phyloP scores from a whole-genome alignment of 1,140 invertebrate species.

The Bombus huntii region DNA sequence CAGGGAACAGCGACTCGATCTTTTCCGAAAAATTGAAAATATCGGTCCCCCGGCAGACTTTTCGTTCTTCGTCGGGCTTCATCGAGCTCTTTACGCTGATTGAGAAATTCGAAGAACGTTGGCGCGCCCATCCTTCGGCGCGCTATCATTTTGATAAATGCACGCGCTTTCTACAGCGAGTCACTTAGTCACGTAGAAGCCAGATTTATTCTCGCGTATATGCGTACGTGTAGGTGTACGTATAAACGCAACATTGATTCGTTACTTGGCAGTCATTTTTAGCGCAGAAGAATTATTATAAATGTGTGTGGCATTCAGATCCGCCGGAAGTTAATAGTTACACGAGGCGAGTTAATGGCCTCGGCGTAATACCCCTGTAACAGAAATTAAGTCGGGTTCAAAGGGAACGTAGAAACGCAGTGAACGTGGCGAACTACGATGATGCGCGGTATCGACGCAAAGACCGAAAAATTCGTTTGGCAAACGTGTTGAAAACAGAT shows the following conservation, averaged over 20 bases:
- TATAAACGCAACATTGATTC: neutral
- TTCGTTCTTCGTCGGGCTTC: neutral
- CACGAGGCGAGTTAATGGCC: neutral
- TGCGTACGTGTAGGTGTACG: too few relatives aligned
- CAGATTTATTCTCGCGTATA: neutral
- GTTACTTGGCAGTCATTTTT: neutral
- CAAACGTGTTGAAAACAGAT: too few relatives aligned
- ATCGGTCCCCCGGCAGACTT: neutral
- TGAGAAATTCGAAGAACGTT: neutral
- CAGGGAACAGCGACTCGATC: neutral
- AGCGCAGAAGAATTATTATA: neutral
- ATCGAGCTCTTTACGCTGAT: too few relatives aligned
- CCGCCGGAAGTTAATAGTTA: neutral
- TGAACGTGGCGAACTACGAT: constrained; percentile 1
- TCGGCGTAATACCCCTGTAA: neutral
- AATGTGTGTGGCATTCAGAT: constrained; percentile 1
- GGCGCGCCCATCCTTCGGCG: neutral
- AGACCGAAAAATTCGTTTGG: neutral
- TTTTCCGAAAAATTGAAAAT: neutral
- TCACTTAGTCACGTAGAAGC: neutral
- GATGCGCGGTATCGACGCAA: neutral
- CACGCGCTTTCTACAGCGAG: neutral
- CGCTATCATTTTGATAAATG: neutral
- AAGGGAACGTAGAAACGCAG: neutral
- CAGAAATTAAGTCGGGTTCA: constrained; percentile 12